Percentiles rank a stretch among this genome's conserved stretches.
Conservation (phyloP, 2,888 invertebrate species). For the Sarcophaga variegata region DNA sequence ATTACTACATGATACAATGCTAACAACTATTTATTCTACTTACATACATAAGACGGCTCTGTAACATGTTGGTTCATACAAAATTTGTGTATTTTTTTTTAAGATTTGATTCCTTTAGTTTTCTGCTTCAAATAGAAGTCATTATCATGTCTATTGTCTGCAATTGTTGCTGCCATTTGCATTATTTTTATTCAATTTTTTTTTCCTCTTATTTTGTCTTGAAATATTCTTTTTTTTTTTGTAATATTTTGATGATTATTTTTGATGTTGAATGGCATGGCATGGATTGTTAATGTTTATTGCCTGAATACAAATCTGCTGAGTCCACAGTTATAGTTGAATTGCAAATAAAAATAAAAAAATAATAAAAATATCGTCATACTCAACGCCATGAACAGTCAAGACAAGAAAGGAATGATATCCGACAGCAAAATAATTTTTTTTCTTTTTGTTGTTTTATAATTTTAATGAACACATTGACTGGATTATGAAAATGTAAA, state of each 20-base stretch:
- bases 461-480: not conserved
- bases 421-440: not conserved
- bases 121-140: constrained; percentile 27
- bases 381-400: not conserved
- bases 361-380: not conserved
- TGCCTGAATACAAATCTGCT: constrained; percentile 38
- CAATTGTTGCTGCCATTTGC: constrained; percentile 58
- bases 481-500: not conserved
- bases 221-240: not conserved
- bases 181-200: constrained; percentile 15
- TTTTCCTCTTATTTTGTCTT: constrained; percentile 22
- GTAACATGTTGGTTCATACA: too few species aligned
- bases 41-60: too few species aligned
- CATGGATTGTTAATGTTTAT: constrained; percentile 46
- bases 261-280: constrained; percentile 14
- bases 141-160: constrained; percentile 61
- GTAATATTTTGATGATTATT: constrained; percentile 39
- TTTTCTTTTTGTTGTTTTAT: not conserved
- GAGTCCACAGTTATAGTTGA: constrained; percentile 44
- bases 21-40: too few species aligned
- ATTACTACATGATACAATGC: too few species aligned
- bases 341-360: not conserved
- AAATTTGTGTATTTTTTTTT: not conserved
- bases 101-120: constrained; percentile 17
- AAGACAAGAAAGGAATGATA: not conserved